These are phyloP conservation scores for Tetragnatha montana DNA, from an alignment of 2,888 invertebrate genomes.

Conservation along the genomic window DNA sequence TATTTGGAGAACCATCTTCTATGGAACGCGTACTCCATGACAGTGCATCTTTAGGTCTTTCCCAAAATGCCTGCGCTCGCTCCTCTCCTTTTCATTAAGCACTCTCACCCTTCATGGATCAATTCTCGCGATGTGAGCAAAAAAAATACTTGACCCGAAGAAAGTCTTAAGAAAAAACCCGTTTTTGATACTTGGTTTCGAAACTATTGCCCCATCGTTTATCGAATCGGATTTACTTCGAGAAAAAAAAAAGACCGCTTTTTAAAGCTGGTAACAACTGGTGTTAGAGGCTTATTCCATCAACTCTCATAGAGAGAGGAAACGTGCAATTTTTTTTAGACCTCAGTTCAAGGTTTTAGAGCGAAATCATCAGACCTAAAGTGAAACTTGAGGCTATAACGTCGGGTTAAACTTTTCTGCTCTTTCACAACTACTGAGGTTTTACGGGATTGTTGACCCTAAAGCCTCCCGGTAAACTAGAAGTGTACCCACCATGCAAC, in stretches of 20 bases:
- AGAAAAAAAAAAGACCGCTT: neutral
- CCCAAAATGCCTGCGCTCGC: too few species aligned
- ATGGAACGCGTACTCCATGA: too few species aligned
- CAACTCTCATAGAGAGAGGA: neutral
- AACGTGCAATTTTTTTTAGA: neutral
- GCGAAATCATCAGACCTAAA: neutral
- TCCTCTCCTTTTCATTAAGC: neutral
- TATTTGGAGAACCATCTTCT: too few species aligned
- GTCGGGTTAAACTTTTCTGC: too few species aligned
- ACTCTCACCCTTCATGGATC: constrained; percentile 47
- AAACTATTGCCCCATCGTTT: constrained; percentile 27
- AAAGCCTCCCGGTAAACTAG: too few species aligned
- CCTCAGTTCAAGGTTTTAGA: neutral
- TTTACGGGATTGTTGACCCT: too few species aligned
- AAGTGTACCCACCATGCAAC: too few species aligned
- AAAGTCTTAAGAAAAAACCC: constrained; percentile 5
- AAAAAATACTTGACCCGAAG: neutral
- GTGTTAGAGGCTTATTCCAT: neutral
- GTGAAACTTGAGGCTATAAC: neutral
- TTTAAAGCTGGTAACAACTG: neutral
- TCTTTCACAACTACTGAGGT: too few species aligned
- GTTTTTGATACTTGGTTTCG: constrained; percentile 9
- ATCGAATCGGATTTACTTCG: constrained; percentile 14
- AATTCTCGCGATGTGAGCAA: constrained; percentile 3
- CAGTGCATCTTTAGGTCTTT: too few species aligned